Evolutionary conservation across 2,888 invertebrate species (phyloP), one percentile per base, ranked within the genome.

Genomic region (Stratiomys singularior): DNA sequence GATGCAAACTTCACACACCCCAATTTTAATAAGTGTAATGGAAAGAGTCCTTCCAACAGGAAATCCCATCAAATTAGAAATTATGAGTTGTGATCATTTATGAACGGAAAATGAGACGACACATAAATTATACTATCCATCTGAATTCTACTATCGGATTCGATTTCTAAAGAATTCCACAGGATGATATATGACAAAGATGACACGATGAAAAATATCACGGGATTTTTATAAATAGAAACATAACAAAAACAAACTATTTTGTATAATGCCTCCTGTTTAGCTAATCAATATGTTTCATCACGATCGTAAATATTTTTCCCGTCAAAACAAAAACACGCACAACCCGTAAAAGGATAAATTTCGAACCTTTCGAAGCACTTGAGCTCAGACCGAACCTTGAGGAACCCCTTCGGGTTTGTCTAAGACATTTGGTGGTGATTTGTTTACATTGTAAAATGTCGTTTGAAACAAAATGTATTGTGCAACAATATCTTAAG

Each of bases 241-340:
- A 37, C 37, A 37, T 37, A 37, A 37, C 37, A 37, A 37, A 37
- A 37, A 37, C 37, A 37, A 37, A 37, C 37, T 37, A 37, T 58
- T 58, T 18, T 13, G 4, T 4, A 3, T 37, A 5, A 37, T 60
- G 60, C 23, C 25, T 60, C 7, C 60, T 60, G 25, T 37, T n/a
- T 9, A 37, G 25, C 47, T 23, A 69, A 69, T 69, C 15, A 46
- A 25, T 46, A 47, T 27, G 0, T 69, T 46, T 13, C 25, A 18
- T 46, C 46, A 69, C 69, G 69, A 46, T 69, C 69, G 30, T 69
- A 69, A 69, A 69, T 69, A 69, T 69, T 69, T 37, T 37, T 30
- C 46, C n/a, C n/a, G 69, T 69, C 69, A 69, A 69, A 69, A 69
- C 69, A 69, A 69, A 69, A 69, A 69, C 23, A 69, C 28, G 47